phyloP scores from a whole-genome alignment of 2,888 invertebrate species.

The Clunio marinus region DNA sequence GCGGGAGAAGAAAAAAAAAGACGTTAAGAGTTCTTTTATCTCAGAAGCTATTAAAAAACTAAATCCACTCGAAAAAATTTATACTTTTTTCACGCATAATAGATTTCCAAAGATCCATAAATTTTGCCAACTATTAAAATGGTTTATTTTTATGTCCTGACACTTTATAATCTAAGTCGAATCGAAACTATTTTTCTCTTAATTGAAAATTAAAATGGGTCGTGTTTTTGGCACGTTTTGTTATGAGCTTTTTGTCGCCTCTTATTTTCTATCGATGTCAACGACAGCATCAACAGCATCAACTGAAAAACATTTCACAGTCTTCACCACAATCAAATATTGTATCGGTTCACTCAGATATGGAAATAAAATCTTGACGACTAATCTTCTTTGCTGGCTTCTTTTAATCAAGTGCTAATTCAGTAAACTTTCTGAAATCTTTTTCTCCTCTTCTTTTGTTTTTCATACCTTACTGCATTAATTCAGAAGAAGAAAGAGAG shows the following conservation, averaged over 20 bases:
- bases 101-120: background rate
- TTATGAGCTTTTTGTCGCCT: constrained; percentile 4
- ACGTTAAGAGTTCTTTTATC: no score
- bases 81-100: no score
- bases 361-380: background rate
- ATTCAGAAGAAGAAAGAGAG: background rate
- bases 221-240: constrained; percentile 35
- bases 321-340: background rate
- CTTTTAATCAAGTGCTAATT: constrained; percentile 35
- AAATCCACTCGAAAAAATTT: no score
- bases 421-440: background rate
- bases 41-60: no score
- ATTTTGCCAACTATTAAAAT: background rate
- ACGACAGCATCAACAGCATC: background rate
- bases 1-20: no score
- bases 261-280: background rate
- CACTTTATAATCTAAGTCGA: background rate
- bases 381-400: constrained; percentile 19
- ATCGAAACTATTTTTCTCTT: background rate
- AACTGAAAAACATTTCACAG: background rate
- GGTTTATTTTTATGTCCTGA: background rate
- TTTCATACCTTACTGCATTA: background rate
- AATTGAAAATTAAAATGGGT: constrained; percentile 27
- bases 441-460: background rate
- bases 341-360: background rate